Conservation (phyloP, 2,888 invertebrate genomes). For the Ecdyonurus torrentis region DNA sequence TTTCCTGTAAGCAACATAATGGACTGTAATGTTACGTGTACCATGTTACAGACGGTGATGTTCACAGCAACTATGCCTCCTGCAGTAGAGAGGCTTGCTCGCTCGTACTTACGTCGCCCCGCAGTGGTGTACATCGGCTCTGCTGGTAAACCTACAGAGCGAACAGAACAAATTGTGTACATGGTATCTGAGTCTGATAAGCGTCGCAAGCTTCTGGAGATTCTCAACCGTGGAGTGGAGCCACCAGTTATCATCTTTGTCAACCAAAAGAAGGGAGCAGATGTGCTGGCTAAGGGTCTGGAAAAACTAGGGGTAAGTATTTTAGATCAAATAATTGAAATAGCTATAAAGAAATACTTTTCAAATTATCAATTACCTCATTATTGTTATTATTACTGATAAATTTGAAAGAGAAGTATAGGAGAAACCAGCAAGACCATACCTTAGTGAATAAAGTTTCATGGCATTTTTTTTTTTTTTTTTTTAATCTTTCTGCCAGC, state of each 20-base stretch:
- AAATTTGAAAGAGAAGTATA: too few relatives aligned
- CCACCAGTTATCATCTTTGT: slow-evolving; percentile 99
- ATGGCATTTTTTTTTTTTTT: too few relatives aligned
- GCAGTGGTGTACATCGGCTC: slow-evolving; percentile 97
- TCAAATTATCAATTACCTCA: neutral
- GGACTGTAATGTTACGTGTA: neutral
- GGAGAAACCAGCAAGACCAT: too few relatives aligned
- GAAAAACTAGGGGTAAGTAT: slow-evolving; percentile 75
- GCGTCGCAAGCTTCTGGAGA: slow-evolving; percentile 87
- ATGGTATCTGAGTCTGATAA: slow-evolving; percentile 94
- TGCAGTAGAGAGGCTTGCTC: slow-evolving; percentile 88
- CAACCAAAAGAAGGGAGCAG: slow-evolving; percentile 99
- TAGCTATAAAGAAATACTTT: too few relatives aligned
- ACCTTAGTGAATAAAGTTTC: too few relatives aligned
- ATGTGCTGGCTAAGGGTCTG: slow-evolving; percentile 89
- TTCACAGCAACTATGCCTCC: slow-evolving; percentile 99
- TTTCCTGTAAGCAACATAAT: neutral
- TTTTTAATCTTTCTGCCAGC: too few relatives aligned
- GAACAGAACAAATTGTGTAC: slow-evolving; percentile 93
- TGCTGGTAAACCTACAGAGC: slow-evolving; percentile 90
- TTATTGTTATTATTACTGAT: neutral
- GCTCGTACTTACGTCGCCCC: slow-evolving; percentile 86
- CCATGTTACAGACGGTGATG: slow-evolving; percentile 76
- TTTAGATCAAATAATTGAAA: neutral
- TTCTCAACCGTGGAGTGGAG: slow-evolving; percentile 76